Evolutionary conservation across 1,140 invertebrate species (phyloP).

Genomic region (Rhyzopertha dominica): DNA sequence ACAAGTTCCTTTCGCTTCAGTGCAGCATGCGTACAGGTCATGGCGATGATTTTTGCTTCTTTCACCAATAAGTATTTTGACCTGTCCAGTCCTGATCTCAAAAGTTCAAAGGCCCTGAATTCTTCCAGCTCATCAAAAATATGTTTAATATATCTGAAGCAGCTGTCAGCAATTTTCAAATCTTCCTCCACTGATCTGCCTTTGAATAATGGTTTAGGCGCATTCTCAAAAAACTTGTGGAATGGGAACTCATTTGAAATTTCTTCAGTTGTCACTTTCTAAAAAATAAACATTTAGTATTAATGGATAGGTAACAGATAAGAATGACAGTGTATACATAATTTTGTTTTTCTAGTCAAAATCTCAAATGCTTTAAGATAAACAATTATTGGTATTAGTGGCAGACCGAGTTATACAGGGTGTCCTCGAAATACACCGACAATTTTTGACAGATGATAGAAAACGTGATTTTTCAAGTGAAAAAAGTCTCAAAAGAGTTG

Average conservation of each 20-base stretch:
- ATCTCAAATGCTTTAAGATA: too few relatives aligned
- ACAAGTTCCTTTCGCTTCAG: constrained; percentile 95
- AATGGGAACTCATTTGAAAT: constrained; percentile 87
- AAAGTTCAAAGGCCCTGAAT: constrained; percentile 94
- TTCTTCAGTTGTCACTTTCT: constrained; percentile 44
- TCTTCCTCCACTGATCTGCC: constrained; percentile 77
- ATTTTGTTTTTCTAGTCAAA: too few relatives aligned
- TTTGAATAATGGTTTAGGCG: constrained; percentile 89
- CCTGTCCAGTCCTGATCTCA: constrained; percentile 90
- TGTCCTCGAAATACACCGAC: too few relatives aligned
- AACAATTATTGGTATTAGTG: too few relatives aligned
- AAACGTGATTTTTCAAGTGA: too few relatives aligned
- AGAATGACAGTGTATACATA: too few relatives aligned
- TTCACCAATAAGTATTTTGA: constrained; percentile 96
- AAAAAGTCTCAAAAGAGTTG: too few relatives aligned
- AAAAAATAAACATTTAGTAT: constrained; percentile 19
- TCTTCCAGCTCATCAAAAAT: constrained; percentile 98
- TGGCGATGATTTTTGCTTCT: constrained; percentile 99
- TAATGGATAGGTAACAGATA: too few relatives aligned
- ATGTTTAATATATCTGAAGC: constrained; percentile 91
- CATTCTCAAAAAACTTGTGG: constrained; percentile 83
- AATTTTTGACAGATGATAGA: too few relatives aligned
- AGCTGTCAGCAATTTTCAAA: constrained; percentile 86
- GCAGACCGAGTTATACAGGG: too few relatives aligned
- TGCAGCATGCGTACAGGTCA: constrained; percentile 99